A percentile compares a stretch with the other conserved stretches of the same genome.
phyloP scores from a whole-genome alignment of 2,113 vertebrate genomes.

The Progne subis region DNA sequence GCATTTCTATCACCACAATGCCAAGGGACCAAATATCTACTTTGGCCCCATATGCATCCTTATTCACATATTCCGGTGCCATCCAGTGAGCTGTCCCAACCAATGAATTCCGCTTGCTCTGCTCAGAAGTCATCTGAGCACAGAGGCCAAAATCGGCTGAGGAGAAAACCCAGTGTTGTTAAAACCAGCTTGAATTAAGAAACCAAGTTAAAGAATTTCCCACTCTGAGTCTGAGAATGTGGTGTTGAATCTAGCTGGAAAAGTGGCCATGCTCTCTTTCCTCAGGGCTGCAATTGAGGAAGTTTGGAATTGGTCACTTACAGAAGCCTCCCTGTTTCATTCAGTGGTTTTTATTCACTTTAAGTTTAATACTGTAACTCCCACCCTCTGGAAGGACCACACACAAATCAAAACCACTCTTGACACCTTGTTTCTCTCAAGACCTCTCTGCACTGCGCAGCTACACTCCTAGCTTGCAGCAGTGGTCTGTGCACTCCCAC shows the following conservation, averaged over 20 bases:
- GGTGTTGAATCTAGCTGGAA: not conserved
- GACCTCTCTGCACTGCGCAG: not conserved
- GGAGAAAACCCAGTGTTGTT: conserved; percentile 3
- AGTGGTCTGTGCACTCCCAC: not conserved
- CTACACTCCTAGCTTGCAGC: not conserved
- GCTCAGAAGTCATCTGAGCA: conserved; percentile 93
- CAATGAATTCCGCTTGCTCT: conserved; percentile 92
- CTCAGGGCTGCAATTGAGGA: not conserved
- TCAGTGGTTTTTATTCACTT: not conserved
- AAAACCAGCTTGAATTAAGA: not conserved
- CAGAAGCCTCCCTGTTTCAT: not conserved
- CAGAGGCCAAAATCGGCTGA: conserved; percentile 97
- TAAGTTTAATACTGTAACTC: not conserved
- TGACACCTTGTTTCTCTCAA: not conserved
- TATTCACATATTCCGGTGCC: conserved; percentile 93
- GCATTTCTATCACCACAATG: conserved; percentile 97
- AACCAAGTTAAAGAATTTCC: not conserved
- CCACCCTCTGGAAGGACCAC: not conserved
- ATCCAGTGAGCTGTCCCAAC: conserved; percentile 96
- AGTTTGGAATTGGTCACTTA: not conserved
- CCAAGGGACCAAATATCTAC: conserved; percentile 98
- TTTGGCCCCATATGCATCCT: conserved; percentile 93
- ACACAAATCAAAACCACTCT: not conserved
- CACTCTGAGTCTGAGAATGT: not conserved
- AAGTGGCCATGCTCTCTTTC: accelerated